Percentiles rank a stretch among this genome's conserved stretches.
Conservation (phyloP, 2,797 vertebrate genomes). For the Zalophus californianus region DNA sequence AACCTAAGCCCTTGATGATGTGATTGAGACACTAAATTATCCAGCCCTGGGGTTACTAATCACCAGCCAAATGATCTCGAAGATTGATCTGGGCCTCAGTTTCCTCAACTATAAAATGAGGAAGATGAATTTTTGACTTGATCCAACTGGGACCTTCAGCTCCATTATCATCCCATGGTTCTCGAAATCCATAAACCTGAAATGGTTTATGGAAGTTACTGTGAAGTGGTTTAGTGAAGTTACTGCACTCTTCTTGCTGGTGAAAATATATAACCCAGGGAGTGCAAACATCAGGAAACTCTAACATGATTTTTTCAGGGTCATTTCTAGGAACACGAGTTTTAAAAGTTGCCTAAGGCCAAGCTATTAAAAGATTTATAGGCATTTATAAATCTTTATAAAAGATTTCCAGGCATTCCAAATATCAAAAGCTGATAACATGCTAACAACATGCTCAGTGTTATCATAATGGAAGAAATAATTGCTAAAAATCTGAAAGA, state of each 20-base stretch:
- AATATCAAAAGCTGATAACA: neutral
- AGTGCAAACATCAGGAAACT: neutral
- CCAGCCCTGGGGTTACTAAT: neutral
- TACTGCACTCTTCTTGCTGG: neutral
- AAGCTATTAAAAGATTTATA: neutral
- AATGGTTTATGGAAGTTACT: too few species aligned
- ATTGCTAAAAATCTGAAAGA: neutral
- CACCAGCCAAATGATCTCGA: neutral
- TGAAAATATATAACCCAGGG: neutral
- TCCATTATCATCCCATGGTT: neutral
- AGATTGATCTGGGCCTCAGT: neutral
- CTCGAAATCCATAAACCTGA: neutral
- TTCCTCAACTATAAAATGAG: conserved; percentile 9
- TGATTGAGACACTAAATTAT: neutral
- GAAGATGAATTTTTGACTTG: neutral
- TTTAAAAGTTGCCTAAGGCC: neutral
- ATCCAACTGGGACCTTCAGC: neutral
- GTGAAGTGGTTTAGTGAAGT: neutral
- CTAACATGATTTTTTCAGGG: neutral
- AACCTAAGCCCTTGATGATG: neutral
- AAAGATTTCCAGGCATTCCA: neutral
- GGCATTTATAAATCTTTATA: neutral
- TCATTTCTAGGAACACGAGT: neutral
- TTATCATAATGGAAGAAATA: neutral
- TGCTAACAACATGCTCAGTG: neutral